Evolutionary conservation across 2,113 vertebrate species (phyloP), one percentile per base, ranked within the genome.

Genomic region (Cynopterus brachyotis): DNA sequence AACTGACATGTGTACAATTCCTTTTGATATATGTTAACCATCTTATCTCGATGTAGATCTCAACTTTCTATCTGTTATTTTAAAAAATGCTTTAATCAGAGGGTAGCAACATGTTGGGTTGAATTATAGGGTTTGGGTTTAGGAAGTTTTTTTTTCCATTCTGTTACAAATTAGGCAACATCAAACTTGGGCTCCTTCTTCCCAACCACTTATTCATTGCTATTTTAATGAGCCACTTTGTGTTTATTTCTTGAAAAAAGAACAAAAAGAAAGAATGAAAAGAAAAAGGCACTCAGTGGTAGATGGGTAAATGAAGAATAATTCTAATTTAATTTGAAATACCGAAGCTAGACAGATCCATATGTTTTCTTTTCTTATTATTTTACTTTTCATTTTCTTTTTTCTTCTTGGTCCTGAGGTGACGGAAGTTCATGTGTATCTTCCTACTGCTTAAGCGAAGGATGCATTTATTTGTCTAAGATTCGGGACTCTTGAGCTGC

Each of bases 31-130:
- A 30, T 94, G 89, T 57, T 95, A 98, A 88, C 89, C 92, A 96
- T 78, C 94, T 91, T 98, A 98, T 98, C 98, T 98, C 95, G 93
- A 40, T 53, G 93, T 53, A 91, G 89, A 98, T 98, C 98, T 98
- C 97, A 96, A 92, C 83, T 84, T 97, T 81, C 96, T 98, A 98
- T 97, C 98, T 98, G 94, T 95, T 98, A 94, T 30, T 88, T 88
- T 55, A 17, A 94, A 98, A 97, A 98, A 96, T 86, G 96, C 97
- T 98, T 98, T 99, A 98, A 99, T 99, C 98, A 98, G 93, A 97
- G 89, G 35, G 75, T 75, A 96, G 97, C 16, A 86, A 85, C 80
- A 86, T 95, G 84, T 97, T 95, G 97, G 95, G 97, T 96, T 98
- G 95, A 98, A 98, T 98, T 98, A 98, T 57, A 97, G 92, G n/a